phyloP scores from a whole-genome alignment of 2,888 invertebrate genomes.

The Tryphoninae sp. region DNA sequence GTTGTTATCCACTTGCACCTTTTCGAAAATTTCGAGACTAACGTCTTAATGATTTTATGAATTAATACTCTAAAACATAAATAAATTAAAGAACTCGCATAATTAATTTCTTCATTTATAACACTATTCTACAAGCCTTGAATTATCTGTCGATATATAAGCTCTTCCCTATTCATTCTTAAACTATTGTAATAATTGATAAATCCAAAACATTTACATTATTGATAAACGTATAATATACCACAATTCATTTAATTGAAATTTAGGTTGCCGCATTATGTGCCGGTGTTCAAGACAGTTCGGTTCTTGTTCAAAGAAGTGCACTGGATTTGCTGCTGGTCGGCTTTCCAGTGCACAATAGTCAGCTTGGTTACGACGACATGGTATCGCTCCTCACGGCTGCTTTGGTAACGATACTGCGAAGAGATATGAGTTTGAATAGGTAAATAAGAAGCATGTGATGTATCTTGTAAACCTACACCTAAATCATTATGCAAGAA shows the following conservation, averaged over 20 bases:
- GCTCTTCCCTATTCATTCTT: neutral
- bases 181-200: neutral
- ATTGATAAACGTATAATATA: slow-evolving; percentile 13
- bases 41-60: neutral
- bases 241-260: slow-evolving; percentile 52
- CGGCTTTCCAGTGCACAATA: slow-evolving; percentile 93
- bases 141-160: neutral
- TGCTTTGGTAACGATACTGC: slow-evolving; percentile 88
- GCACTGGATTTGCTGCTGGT: slow-evolving; percentile 91
- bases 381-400: slow-evolving; percentile 89
- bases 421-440: slow-evolving; percentile 95
- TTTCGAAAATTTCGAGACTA: neutral
- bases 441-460: slow-evolving; percentile 81
- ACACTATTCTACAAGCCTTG: neutral
- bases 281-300: slow-evolving; percentile 89
- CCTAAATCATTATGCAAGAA: neutral
- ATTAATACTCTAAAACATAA: neutral
- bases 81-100: neutral
- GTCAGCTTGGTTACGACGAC: slow-evolving; percentile 86
- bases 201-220: slow-evolving; percentile 17
- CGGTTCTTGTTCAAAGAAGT: slow-evolving; percentile 92
- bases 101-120: slow-evolving; percentile 2
- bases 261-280: slow-evolving; percentile 88
- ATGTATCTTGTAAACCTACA: neutral
- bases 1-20: neutral